Percentiles rank a stretch among this genome's conserved stretches.
Conservation (phyloP, 2,888 invertebrate genomes). For the Boloria selene region DNA sequence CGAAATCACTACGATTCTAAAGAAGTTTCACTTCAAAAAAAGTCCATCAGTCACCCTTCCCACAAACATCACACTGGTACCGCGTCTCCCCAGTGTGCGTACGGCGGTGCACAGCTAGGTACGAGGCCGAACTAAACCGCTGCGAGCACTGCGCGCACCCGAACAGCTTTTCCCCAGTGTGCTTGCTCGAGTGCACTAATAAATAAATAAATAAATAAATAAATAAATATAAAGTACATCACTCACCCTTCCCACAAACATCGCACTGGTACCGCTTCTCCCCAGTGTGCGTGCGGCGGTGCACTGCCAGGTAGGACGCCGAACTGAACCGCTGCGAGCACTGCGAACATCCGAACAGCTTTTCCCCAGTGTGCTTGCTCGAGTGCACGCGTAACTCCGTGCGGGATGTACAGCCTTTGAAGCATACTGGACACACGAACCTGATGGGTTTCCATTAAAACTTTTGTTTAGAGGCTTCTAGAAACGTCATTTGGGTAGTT, state of each 20-base stretch:
- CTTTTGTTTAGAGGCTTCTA: too few relatives aligned
- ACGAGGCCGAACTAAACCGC: slow-evolving; percentile 72
- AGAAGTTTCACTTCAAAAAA: too few relatives aligned
- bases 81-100: slow-evolving; percentile 67
- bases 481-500: too few relatives aligned
- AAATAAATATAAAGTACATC: too few relatives aligned
- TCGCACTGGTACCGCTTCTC: slow-evolving; percentile 65
- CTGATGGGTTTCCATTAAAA: slow-evolving; percentile 44
- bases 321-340: slow-evolving; percentile 73
- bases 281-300: slow-evolving; percentile 67
- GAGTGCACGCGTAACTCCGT: slow-evolving; percentile 72
- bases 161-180: slow-evolving; percentile 75
- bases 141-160: slow-evolving; percentile 66
- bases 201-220: too few relatives aligned
- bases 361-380: slow-evolving; percentile 72
- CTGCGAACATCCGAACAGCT: slow-evolving; percentile 67
- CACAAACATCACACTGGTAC: slow-evolving; percentile 65
- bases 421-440: slow-evolving; percentile 72
- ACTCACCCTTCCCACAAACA: slow-evolving; percentile 67
- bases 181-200: slow-evolving; percentile 67
- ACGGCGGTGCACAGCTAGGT: slow-evolving; percentile 73
- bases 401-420: slow-evolving; percentile 74
- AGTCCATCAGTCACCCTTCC: slow-evolving; percentile 62
- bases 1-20: too few relatives aligned
- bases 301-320: slow-evolving; percentile 71